Evolutionary conservation across 2,888 invertebrate species (phyloP).

Genomic region (Platycheirus rosarum): DNA sequence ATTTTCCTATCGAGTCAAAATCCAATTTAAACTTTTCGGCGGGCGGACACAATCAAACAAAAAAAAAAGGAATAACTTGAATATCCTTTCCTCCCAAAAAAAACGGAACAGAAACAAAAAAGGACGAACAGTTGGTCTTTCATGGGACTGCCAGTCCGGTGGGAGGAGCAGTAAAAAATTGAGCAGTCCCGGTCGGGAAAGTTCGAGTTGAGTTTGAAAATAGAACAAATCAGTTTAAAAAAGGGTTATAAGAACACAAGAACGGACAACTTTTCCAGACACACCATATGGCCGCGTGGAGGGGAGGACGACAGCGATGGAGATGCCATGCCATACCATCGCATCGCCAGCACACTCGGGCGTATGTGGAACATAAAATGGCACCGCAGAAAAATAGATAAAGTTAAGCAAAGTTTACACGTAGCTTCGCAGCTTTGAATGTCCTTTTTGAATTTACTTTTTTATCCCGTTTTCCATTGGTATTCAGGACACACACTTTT

Average conservation of each 20-base stretch:
- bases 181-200: conserved; percentile 69
- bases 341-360: conserved; percentile 32
- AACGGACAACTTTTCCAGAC: conserved; percentile 68
- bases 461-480: conserved; percentile 9
- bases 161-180: conserved; percentile 45
- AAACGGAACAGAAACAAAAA: conserved; percentile 4
- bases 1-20: conserved; percentile 74
- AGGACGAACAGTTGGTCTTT: conserved; percentile 34
- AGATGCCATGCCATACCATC: conserved; percentile 16
- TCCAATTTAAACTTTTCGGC: conserved; percentile 75
- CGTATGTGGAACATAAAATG: conserved; percentile 73
- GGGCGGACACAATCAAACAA: conserved; percentile 69
- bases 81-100: background rate
- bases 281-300: conserved; percentile 67
- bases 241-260: conserved; percentile 64
- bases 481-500: conserved; percentile 70
- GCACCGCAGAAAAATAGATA: conserved; percentile 71
- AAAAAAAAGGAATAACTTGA: conserved; percentile 42
- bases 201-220: conserved; percentile 51
- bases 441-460: conserved; percentile 34
- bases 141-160: background rate
- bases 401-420: conserved; percentile 72
- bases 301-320: conserved; percentile 27
- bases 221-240: conserved; percentile 58
- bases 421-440: conserved; percentile 48